phyloP scores from a whole-genome alignment of 1,140 invertebrate species.

The Pseudomyrmex sp. region DNA sequence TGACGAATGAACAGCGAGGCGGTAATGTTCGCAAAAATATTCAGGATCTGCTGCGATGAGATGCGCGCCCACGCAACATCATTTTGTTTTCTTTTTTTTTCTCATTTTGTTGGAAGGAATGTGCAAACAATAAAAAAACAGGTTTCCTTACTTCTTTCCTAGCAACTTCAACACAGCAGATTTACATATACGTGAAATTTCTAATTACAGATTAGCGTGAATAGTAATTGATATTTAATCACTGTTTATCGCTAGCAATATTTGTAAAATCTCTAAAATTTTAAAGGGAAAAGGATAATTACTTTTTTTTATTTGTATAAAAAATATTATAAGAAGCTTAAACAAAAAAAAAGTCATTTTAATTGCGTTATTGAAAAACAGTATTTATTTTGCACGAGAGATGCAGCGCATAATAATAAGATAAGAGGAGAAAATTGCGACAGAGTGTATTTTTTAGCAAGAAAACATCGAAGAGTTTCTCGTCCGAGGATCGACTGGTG shows the following conservation, averaged over 20 bases:
- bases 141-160: background rate
- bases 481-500: slow-evolving; percentile 64
- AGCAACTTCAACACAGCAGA: slow-evolving; percentile 3
- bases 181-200: slow-evolving; percentile 3
- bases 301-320: background rate
- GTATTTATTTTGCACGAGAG: background rate
- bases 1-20: slow-evolving; percentile 54
- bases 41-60: slow-evolving; percentile 45
- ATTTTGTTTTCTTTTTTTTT: background rate
- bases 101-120: slow-evolving; percentile 23
- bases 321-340: background rate
- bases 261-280: background rate
- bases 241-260: background rate
- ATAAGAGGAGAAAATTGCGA: slow-evolving; percentile 6
- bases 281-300: background rate
- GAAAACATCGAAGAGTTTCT: slow-evolving; percentile 56
- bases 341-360: too few relatives aligned
- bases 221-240: background rate
- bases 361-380: background rate
- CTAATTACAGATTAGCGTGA: too few relatives aligned
- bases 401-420: background rate
- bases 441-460: background rate
- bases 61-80: slow-evolving; percentile 22
- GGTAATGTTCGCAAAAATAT: slow-evolving; percentile 73
- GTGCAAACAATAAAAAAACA: slow-evolving; percentile 41